These are phyloP conservation scores for Himalopsyche anomala DNA, from an alignment of 2,888 invertebrate species.

Conservation along the genomic window DNA sequence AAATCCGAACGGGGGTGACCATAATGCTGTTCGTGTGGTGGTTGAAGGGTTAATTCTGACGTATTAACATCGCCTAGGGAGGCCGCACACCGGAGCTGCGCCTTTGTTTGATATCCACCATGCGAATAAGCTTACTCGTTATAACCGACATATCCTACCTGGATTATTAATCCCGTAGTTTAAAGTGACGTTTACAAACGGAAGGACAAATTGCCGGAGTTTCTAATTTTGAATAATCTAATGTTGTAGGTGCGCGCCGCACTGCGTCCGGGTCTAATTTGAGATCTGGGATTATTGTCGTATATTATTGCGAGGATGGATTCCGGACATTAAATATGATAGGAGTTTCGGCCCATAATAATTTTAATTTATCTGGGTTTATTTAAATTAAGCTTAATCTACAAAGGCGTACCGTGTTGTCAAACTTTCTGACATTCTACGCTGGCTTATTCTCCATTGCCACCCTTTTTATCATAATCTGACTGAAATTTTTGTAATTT, in stretches of 20 bases:
- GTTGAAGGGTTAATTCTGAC: slow-evolving; percentile 16
- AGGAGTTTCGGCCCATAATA: background rate
- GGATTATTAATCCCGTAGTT: slow-evolving; percentile 34
- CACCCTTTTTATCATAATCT: slow-evolving; percentile 15
- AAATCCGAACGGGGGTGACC: background rate
- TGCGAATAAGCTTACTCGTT: slow-evolving; percentile 34
- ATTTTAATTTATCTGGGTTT: slow-evolving; percentile 34
- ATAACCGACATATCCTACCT: slow-evolving; percentile 31
- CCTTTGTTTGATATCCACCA: slow-evolving; percentile 30
- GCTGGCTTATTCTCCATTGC: background rate
- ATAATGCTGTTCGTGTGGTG: background rate
- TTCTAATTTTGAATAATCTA: slow-evolving; percentile 34
- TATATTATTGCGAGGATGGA: slow-evolving; percentile 26
- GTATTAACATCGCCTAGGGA: slow-evolving; percentile 30
- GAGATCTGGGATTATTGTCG: slow-evolving; percentile 34
- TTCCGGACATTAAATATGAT: slow-evolving; percentile 23
- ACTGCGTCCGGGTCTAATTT: background rate
- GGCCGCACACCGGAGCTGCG: slow-evolving; percentile 5
- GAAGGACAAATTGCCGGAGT: slow-evolving; percentile 34
- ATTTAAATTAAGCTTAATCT: slow-evolving; percentile 6
- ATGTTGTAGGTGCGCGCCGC: slow-evolving; percentile 21
- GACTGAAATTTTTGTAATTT: background rate
- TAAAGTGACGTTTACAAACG: slow-evolving; percentile 34
- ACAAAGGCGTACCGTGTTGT: background rate
- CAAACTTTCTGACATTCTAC: slow-evolving; percentile 24